Conservation (phyloP, 2,113 vertebrate genomes). For the Atlantisia rogersi region DNA sequence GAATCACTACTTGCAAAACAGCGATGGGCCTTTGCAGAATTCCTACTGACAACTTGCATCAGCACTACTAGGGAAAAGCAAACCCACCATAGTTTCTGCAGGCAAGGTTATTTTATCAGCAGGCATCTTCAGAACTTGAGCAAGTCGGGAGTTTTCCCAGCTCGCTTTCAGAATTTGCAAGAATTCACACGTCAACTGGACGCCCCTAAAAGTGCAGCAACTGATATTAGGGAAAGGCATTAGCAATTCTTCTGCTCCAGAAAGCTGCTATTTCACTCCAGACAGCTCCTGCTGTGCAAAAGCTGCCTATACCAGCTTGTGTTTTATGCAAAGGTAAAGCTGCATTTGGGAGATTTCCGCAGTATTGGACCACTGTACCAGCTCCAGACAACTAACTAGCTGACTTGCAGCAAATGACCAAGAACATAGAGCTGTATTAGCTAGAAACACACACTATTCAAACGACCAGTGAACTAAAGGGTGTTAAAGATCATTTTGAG, state of each 20-base stretch:
- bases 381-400: background rate
- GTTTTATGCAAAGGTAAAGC: background rate
- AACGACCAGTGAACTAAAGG: background rate
- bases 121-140: background rate
- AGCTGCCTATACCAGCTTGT: background rate
- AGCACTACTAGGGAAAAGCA: background rate
- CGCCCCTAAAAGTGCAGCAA: background rate
- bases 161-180: background rate
- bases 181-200: background rate
- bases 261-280: background rate
- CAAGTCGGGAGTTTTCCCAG: background rate
- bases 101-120: background rate
- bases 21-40: background rate
- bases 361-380: background rate
- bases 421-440: background rate
- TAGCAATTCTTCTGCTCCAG: background rate
- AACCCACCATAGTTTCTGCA: background rate
- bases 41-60: background rate
- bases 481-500: background rate
- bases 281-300: background rate
- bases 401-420: background rate
- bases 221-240: background rate
- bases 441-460: background rate
- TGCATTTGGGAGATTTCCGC: background rate
- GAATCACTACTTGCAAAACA: background rate